Conservation (phyloP, 2,888 invertebrate species). For the Chironomus tentans region DNA sequence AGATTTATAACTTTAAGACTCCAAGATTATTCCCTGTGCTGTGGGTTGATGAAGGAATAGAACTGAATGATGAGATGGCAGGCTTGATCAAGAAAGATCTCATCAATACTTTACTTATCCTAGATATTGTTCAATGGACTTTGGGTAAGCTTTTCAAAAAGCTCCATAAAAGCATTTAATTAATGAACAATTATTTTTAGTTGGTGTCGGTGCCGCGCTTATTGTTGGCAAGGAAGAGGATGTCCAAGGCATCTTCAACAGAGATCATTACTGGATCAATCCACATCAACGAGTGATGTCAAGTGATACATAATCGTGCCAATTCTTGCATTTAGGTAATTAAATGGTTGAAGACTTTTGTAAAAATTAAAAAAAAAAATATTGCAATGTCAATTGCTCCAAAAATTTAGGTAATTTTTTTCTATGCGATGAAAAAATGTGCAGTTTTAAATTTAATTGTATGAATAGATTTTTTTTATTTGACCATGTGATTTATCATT, state of each 20-base stretch:
- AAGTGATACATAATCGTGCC: not conserved
- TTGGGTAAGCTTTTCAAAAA: not conserved
- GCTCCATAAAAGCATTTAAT: not conserved
- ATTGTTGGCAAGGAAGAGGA: constrained; percentile 30
- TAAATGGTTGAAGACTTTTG: no score
- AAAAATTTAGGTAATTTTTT: no score
- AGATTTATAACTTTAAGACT: constrained; percentile 46
- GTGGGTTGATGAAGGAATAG: constrained; percentile 58
- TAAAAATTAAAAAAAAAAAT: no score
- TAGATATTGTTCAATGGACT: constrained; percentile 46
- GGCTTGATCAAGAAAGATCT: constrained; percentile 45
- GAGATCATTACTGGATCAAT: not conserved
- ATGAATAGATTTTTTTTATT: not conserved
- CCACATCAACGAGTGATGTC: no score
- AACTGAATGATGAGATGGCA: constrained; percentile 46
- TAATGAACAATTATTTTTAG: not conserved
- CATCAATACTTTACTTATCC: constrained; percentile 43
- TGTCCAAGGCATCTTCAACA: not conserved
- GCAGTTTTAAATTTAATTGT: not conserved
- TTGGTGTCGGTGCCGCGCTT: constrained; percentile 27
- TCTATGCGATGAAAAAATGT: no score
- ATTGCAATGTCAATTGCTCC: no score
- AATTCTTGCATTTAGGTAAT: not conserved
- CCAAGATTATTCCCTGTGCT: constrained; percentile 51
- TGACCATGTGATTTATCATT: not conserved